phyloP scores from a whole-genome alignment of 2,797 vertebrate species.

The Galaxias olidus region DNA sequence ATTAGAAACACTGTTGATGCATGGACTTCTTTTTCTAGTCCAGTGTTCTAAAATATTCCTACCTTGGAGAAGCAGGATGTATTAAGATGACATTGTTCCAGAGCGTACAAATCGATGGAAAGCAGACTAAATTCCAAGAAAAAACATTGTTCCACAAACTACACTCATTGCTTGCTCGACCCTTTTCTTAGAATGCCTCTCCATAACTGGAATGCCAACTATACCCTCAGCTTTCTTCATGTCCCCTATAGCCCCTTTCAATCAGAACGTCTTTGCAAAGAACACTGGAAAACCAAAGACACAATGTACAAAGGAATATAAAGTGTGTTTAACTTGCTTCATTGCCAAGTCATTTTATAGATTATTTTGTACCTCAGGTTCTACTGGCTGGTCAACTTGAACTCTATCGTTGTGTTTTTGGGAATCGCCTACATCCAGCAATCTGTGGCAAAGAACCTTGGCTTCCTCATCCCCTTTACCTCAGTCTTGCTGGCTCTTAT shows the following conservation, averaged over 20 bases:
- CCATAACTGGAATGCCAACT: slow-evolving; percentile 42
- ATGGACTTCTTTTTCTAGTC: slow-evolving; percentile 50
- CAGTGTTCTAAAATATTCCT: slow-evolving; percentile 44
- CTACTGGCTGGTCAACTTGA: slow-evolving; percentile 90
- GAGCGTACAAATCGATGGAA: slow-evolving; percentile 41
- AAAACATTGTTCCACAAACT: slow-evolving; percentile 55
- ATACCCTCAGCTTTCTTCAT: slow-evolving; percentile 57
- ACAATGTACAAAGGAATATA: too few relatives aligned
- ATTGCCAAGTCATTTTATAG: too few relatives aligned
- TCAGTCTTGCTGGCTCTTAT: slow-evolving; percentile 84
- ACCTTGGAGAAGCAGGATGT: slow-evolving; percentile 29
- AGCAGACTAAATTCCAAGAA: slow-evolving; percentile 61
- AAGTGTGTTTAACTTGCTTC: too few relatives aligned
- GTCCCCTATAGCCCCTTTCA: slow-evolving; percentile 53
- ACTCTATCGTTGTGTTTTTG: slow-evolving; percentile 86
- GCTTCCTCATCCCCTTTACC: slow-evolving; percentile 88
- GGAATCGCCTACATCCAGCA: slow-evolving; percentile 92
- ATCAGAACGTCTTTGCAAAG: slow-evolving; percentile 36
- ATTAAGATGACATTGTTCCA: slow-evolving; percentile 55
- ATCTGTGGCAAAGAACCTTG: slow-evolving; percentile 83
- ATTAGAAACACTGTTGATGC: slow-evolving; percentile 51
- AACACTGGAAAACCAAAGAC: slow-evolving; percentile 5
- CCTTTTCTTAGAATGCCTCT: slow-evolving; percentile 48
- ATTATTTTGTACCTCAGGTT: slow-evolving; percentile 73
- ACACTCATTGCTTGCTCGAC: slow-evolving; percentile 27